These are phyloP conservation scores for Oriolus oriolus DNA, from an alignment of 2,113 vertebrate genomes.

Conservation along the genomic window DNA sequence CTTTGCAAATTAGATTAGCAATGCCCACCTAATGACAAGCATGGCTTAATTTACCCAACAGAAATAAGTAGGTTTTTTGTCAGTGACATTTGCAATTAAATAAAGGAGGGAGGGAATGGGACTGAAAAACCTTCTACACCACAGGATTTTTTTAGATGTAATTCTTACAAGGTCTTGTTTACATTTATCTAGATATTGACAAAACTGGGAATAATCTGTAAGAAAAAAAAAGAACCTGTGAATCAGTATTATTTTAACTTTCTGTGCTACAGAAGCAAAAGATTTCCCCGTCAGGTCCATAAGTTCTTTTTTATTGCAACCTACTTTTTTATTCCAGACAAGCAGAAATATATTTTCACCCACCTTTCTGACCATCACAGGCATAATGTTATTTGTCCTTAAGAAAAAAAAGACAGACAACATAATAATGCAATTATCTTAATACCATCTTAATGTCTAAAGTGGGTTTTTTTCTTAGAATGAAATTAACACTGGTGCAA, in stretches of 20 bases:
- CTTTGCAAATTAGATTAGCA: neutral
- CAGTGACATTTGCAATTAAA: neutral
- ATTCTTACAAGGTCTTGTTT: neutral
- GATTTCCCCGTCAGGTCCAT: neutral
- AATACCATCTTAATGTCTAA: conserved; percentile 5
- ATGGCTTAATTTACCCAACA: neutral
- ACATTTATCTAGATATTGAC: neutral
- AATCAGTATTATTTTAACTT: neutral
- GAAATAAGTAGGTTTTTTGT: neutral
- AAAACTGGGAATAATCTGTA: neutral
- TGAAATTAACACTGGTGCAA: neutral
- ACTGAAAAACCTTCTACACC: neutral
- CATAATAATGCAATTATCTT: conserved; percentile 18
- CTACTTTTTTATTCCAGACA: neutral
- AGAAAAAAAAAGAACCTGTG: neutral
- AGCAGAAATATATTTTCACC: neutral
- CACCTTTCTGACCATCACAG: neutral
- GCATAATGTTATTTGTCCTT: neutral
- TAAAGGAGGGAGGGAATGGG: neutral
- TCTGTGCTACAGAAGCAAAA: neutral
- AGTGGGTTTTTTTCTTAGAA: neutral
- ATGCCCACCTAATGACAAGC: neutral
- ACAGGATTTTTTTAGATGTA: neutral
- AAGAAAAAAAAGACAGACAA: neutral
- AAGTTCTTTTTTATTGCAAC: neutral